Percentiles rank a stretch among this genome's conserved stretches.
These are phyloP conservation scores for Glareola pratincola DNA, from an alignment of 2,113 vertebrate genomes.

Conservation along the genomic window DNA sequence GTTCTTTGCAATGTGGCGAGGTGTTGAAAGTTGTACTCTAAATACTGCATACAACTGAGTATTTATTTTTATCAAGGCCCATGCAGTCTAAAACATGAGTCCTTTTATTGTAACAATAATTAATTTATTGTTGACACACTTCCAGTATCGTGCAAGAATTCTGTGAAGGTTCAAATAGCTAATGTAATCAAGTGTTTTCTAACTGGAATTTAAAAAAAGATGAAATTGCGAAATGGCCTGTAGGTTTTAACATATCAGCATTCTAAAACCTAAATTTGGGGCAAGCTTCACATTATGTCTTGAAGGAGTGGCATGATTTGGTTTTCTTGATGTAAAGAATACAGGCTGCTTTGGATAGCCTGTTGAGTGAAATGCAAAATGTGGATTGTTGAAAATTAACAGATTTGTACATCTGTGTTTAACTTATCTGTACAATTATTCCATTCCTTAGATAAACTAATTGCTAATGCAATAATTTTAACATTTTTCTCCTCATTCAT, in stretches of 20 bases:
- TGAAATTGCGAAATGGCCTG: neutral
- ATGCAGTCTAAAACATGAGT: neutral
- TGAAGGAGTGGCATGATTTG: neutral
- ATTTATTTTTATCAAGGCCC: neutral
- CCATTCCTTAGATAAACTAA: neutral
- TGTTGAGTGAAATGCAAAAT: neutral
- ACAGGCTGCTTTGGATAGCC: neutral
- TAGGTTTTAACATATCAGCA: neutral
- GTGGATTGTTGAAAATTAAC: neutral
- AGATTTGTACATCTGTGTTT: neutral
- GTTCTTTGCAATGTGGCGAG: neutral
- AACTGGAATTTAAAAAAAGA: neutral
- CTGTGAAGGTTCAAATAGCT: neutral
- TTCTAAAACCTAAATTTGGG: neutral
- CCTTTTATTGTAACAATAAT: neutral
- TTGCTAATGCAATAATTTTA: neutral
- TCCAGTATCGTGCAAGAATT: neutral
- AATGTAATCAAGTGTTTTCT: neutral
- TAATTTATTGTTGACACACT: neutral
- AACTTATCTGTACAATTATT: neutral
- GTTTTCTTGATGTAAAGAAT: neutral
- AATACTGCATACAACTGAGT: neutral
- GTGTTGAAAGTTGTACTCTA: neutral
- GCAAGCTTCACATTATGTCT: neutral
- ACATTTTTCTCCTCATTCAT: slow-evolving; percentile 30